Base-by-base conservation (phyloP, 2,113 vertebrate genomes). In the Pteronura brasiliensis region DNA sequence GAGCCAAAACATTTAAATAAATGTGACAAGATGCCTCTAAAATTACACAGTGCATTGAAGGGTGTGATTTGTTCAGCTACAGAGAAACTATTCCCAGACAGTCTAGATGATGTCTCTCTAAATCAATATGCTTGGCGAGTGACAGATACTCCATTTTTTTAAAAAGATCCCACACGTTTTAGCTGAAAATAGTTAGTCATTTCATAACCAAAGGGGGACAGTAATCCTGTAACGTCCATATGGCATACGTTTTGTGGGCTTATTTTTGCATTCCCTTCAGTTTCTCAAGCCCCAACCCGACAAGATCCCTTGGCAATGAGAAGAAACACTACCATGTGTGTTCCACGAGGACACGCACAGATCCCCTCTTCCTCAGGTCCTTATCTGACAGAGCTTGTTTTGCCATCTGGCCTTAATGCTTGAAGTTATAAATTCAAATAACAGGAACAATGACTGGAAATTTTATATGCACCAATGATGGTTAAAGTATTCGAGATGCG, bases 21-120 rank as follows among this genome's bases (percentile, higher is more conserved):
- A 93, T 97, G 94, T 96, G 97, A 96, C 74, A 92, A 96, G 90
- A 96, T 96, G 65, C 9, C 80, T 92, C 98, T 97, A 98, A 97
- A 98, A 95, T 96, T 97, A 97, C 96, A 92, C 77, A 82, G 65
- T 80, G 61, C 72, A 63, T 83, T 92, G 77, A 97, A 96, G 94
- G 95, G 95, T 97, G 94, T 95, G 96, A 96, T 97, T 96, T 89
- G 92, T 93, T 96, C 94, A 83, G 87, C 77, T 95, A 72, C 74
- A 93, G 76, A 95, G 87, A 93, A 95, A 87, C 96, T 96, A 82
- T 97, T 97, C 88, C 92, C 90, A 97, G 97, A 93, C 71, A 83
- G 89, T 93, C 67, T 97, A 80, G 95, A 88, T 95, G 90, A 61
- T 74, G 77, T 89, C 69, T 95, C 63, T 90, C n/a, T n/a, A n/a